Evolutionary conservation across 2,113 vertebrate genomes (phyloP), one percentile per base, ranked within the genome.

Genomic region (Neolamprologus longior): DNA sequence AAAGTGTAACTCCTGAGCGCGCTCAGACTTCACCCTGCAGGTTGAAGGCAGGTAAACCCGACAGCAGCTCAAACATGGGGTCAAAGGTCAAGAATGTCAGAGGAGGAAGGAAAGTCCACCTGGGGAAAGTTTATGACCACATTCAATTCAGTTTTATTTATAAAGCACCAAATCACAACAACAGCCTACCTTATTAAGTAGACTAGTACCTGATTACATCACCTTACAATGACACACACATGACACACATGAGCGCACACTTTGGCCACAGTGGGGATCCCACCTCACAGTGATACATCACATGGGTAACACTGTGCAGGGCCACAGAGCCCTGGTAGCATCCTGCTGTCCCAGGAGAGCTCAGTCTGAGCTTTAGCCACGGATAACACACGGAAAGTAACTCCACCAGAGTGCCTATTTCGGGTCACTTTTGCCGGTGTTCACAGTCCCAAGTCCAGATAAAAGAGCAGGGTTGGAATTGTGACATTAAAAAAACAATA

Each of bases 371-470:
- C 58, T 33, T 35, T 11, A 19, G 58, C 28, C 4, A 1, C 8
- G 1, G 57, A 33, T 61, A 17, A 58, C 55, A 28, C 55, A 58
- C 5, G 2, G 24, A 57, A 1, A 1, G 26, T 15, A 17, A 61
- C 57, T 61, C 28, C 14, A 6, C 57, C 57, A 31, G 3, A 10
- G 0, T 1, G 57, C 28, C 57, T 58, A 17, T 0, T 24, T 28
- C 24, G 21, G 21, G 21, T 24, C 21, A 24, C 21, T 24, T 24
- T 24, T 24, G 21, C 21, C 21, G 21, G 21, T 24, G 21, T 24
- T 24, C 24, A 24, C 24, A 3, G 24, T 24, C 24, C 24, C 24
- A 24, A 10, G 14, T 31, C 57, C 28, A 31, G 57, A 61, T 33
- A 61, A 61, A 61, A 10, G 26, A 31, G 26, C 26, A 61, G 57